Base-by-base conservation (phyloP, 53 echinoderm and acorn worm species). In the Hippasteria phrygiana region DNA sequence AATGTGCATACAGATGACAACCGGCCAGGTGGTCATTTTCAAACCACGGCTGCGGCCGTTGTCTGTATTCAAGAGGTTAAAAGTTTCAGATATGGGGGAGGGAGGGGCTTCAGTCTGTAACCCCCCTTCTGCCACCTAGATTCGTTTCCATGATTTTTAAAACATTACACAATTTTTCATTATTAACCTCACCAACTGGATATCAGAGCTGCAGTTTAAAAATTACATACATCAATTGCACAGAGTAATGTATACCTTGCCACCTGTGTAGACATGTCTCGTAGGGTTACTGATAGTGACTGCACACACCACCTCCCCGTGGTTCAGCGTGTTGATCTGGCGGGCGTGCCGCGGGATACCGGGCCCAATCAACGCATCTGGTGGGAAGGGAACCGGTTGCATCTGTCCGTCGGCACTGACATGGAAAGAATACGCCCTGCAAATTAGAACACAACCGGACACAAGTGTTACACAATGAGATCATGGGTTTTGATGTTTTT, bases 261-360 rank as follows among this genome's bases (percentile, higher is more conserved):
- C 99, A n/a, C 99, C 99, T 42, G 99, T 99, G 55, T 99, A 99
- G 32, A 99, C 99, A 73, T 99, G 95, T 88, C 99, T 96, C 12
- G 99, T 99, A 12, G 99, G 99, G 73, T 99, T 94, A 82, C 99
- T 99, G 35, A 99, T 99, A 37, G 99, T 99, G 18, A 99, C 99
- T 62, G 99, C 99, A 92, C 99, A 99, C 69, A 99, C 99, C 36
- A 99, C 99, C 75, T 99, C 99, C 22, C 96, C 96, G 55, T 99
- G 99, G 74, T 99, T 99, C 47, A 99, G 88, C 0, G 99, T 99
- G 92, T 99, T 99, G 90, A 99, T 99, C 84, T 99, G 99, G 6
- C 99, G 91, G 28, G 99, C 99, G 64, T 99, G 99, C 13, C 99
- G 91, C 3, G 99, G 99, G 55, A 99, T 99, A 40, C 96, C 96